Percentiles rank a stretch among this genome's conserved stretches.
Evolutionary conservation across 2,797 vertebrate species (phyloP).

Genomic region (Varecia variegata): DNA sequence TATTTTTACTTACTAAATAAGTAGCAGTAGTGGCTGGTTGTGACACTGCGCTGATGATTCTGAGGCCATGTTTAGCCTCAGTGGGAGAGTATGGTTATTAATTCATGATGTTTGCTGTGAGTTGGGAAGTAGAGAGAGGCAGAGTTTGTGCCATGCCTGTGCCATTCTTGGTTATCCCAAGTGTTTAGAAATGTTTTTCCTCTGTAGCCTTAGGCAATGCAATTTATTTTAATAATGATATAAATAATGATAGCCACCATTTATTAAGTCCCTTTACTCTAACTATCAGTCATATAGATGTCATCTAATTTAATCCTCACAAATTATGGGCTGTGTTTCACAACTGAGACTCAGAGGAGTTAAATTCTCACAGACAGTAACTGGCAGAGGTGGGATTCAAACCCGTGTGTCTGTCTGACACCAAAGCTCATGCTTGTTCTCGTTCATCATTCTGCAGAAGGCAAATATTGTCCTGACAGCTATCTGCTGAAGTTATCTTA

Average conservation of each 20-base stretch:
- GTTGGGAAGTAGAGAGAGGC: background rate
- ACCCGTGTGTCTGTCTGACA: background rate
- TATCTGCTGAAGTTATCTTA: constrained; percentile 47
- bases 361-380: background rate
- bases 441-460: background rate
- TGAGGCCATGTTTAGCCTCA: background rate
- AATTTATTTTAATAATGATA: constrained; percentile 29
- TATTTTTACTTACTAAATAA: constrained; percentile 34
- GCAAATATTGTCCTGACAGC: constrained; percentile 58
- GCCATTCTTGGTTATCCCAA: background rate
- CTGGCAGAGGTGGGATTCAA: constrained; percentile 47
- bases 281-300: background rate
- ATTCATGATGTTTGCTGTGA: background rate
- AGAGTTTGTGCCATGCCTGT: background rate
- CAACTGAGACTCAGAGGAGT: background rate
- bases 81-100: background rate
- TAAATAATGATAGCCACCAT: background rate
- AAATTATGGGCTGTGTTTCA: constrained; percentile 3
- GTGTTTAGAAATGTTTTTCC: constrained; percentile 38
- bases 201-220: background rate
- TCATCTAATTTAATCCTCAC: constrained; percentile 31
- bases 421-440: background rate
- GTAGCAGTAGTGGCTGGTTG: background rate
- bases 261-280: background rate
- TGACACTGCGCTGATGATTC: background rate